Percentiles rank a stretch among this genome's conserved stretches.
Conservation (phyloP, 2,888 invertebrate genomes). For the Artemia sp. region DNA sequence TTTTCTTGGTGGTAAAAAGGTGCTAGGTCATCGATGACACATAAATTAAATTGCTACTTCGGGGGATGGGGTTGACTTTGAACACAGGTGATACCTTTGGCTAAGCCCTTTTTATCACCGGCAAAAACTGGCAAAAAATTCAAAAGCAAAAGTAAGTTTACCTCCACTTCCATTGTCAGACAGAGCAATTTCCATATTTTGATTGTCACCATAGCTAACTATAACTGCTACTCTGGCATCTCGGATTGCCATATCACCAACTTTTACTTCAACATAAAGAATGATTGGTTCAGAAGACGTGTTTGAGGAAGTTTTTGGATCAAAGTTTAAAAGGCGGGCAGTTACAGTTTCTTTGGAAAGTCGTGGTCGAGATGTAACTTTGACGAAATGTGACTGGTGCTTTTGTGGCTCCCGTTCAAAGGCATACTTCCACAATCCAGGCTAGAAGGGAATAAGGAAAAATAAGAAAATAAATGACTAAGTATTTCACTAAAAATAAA, state of each 20-base stretch:
- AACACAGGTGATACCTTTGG: too few relatives aligned
- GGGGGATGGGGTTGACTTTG: too few relatives aligned
- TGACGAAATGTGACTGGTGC: conserved; percentile 43
- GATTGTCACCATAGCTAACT: conserved; percentile 32
- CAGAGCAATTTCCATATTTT: conserved; percentile 33
- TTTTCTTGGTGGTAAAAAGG: too few relatives aligned
- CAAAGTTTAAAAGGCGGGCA: not conserved
- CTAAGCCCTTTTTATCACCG: too few relatives aligned
- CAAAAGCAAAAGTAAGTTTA: conserved; percentile 25
- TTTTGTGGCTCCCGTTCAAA: conserved; percentile 41
- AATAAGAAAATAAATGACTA: not conserved
- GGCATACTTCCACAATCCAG: conserved; percentile 44
- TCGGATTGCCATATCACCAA: conserved; percentile 40
- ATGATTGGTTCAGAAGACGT: conserved; percentile 29
- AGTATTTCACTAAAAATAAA: too few relatives aligned
- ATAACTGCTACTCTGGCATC: conserved; percentile 41
- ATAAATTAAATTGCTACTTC: too few relatives aligned
- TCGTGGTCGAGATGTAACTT: conserved; percentile 41
- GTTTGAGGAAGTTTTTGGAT: not conserved
- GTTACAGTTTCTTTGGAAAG: not conserved
- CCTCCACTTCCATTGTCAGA: conserved; percentile 43
- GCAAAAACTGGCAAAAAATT: not conserved
- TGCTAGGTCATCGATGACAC: too few relatives aligned
- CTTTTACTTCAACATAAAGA: conserved; percentile 38
- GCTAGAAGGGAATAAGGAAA: conserved; percentile 29